Conservation (phyloP, 2,113 vertebrate species). For the Bos javanicus region DNA sequence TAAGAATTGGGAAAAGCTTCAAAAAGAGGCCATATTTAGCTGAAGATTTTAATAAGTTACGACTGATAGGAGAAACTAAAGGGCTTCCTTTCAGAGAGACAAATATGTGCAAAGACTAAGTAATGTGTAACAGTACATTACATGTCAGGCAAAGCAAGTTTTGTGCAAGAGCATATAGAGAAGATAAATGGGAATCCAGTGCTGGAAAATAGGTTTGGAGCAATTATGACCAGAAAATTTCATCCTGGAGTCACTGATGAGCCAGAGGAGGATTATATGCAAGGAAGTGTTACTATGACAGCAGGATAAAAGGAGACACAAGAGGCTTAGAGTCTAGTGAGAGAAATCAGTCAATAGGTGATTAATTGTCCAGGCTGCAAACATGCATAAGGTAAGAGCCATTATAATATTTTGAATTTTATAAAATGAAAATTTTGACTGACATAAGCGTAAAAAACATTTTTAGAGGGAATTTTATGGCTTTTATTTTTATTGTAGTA, state of each 20-base stretch:
- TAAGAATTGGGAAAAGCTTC: not conserved
- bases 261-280: not conserved
- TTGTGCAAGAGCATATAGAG: not conserved
- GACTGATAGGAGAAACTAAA: not conserved
- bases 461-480: not conserved
- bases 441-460: not conserved
- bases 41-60: not conserved
- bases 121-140: not conserved
- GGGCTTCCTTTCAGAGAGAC: not conserved
- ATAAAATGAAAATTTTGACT: not conserved
- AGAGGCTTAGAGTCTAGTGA: not conserved
- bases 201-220: not conserved
- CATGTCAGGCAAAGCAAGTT: not conserved
- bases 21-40: not conserved
- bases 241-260: not conserved
- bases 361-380: not conserved
- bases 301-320: not conserved
- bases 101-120: not conserved
- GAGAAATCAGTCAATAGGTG: not conserved
- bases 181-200: not conserved
- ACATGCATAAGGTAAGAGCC: not conserved
- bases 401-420: not conserved
- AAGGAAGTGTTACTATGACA: not conserved
- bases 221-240: not conserved
- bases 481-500: not conserved